These are phyloP conservation scores for Zapornia atra DNA, from an alignment of 2,113 vertebrate genomes.

Conservation along the genomic window DNA sequence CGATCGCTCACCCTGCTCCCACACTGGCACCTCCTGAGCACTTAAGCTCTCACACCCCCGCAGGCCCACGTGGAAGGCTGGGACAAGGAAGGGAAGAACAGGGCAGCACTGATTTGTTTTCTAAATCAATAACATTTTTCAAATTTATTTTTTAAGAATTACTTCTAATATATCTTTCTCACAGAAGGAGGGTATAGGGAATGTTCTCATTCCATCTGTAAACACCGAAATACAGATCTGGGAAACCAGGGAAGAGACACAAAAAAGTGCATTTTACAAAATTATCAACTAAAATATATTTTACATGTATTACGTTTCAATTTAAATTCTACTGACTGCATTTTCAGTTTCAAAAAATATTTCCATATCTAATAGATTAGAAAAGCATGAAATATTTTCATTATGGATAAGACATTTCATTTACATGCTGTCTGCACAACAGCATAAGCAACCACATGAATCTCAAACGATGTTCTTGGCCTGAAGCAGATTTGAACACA, in stretches of 20 bases:
- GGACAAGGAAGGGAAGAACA: background rate
- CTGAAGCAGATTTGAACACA: slow-evolving; percentile 41
- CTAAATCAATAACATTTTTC: slow-evolving; percentile 83
- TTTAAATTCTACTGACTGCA: slow-evolving; percentile 83
- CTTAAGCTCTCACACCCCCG: background rate
- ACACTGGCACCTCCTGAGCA: rapidly evolving
- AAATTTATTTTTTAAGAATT: slow-evolving; percentile 87
- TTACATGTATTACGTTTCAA: slow-evolving; percentile 82
- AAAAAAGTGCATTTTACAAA: slow-evolving; percentile 89
- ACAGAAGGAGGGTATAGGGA: slow-evolving; percentile 81
- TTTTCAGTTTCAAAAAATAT: slow-evolving; percentile 85
- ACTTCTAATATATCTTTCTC: slow-evolving; percentile 85
- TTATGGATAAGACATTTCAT: slow-evolving; percentile 70
- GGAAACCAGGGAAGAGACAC: slow-evolving; percentile 82
- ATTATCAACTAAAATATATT: slow-evolving; percentile 89
- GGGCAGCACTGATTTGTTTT: slow-evolving; percentile 48
- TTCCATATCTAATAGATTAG: slow-evolving; percentile 85
- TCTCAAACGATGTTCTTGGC: slow-evolving; percentile 26
- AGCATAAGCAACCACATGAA: slow-evolving; percentile 61
- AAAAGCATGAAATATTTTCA: slow-evolving; percentile 79
- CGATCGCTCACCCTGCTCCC: rapidly evolving
- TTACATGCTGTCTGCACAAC: slow-evolving; percentile 69
- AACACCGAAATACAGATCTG: slow-evolving; percentile 87
- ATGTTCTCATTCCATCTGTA: slow-evolving; percentile 83
- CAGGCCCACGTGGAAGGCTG: background rate